Conservation (phyloP, 2,797 vertebrate species). For the Ciconia nigra region DNA sequence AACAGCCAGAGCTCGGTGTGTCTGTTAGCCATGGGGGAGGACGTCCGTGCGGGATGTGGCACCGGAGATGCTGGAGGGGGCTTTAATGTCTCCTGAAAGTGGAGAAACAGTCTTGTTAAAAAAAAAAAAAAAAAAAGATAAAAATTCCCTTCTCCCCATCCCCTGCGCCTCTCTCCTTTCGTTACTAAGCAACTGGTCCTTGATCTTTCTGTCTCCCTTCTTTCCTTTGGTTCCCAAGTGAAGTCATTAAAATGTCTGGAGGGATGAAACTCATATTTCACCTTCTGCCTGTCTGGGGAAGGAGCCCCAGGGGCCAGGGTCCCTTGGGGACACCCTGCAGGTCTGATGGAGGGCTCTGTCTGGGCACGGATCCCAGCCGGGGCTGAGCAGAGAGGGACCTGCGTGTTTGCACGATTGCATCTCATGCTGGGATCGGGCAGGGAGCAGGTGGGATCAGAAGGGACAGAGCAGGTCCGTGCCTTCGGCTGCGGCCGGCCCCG, state of each 20-base stretch:
- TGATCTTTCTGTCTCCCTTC: constrained; percentile 47
- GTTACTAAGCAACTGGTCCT: constrained; percentile 62
- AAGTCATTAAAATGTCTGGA: constrained; percentile 50
- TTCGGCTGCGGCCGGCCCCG: background rate
- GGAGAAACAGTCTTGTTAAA: background rate
- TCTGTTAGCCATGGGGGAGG: background rate
- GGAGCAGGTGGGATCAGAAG: background rate
- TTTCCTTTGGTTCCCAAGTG: constrained; percentile 24
- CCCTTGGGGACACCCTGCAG: background rate
- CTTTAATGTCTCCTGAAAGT: background rate
- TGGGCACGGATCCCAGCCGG: fast-evolving
- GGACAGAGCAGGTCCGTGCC: background rate
- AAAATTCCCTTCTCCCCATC: constrained; percentile 19
- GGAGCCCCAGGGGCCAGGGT: background rate
- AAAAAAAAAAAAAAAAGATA: background rate
- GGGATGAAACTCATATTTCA: constrained; percentile 27
- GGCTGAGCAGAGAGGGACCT: background rate
- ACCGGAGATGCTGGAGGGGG: background rate
- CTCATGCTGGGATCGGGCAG: fast-evolving
- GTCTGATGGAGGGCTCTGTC: background rate
- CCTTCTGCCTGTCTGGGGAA: background rate
- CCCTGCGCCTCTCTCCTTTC: background rate
- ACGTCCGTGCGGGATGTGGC: background rate
- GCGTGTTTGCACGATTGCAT: fast-evolving
- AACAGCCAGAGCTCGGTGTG: background rate